Base-by-base conservation (phyloP, 2,888 invertebrate genomes). In the Mythimna vitellina region DNA sequence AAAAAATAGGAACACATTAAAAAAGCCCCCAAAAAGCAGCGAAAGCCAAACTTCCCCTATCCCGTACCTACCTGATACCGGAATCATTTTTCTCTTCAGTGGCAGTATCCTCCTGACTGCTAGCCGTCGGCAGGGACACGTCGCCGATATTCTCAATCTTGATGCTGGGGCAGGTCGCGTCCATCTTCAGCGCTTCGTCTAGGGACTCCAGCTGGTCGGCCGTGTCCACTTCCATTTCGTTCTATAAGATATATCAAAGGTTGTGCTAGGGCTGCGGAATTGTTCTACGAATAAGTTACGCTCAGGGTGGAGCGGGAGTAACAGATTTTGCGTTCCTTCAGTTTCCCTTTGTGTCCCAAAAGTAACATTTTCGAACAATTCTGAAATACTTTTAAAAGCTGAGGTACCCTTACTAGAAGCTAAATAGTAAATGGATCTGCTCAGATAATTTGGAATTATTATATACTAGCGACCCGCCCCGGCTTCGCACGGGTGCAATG, bases 71-170 rank as follows among this genome's bases (percentile, higher is more conserved):
- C 96, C 96, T 96, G 82, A 96, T 96, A 1, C 96, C 96, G 0
- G 96, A 96, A 80, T 96, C 96, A 53, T 96, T 96, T 76, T 95
- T 96, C 90, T 96, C 96, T 76, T 96, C 96, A 3, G 93, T 92
- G 38, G 87, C 92, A 0, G 93, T 91, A 60, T 95, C 95, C 1
- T 96, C 96, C 58, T 93, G 93, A 63, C 93, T 94, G 86, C 92
- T 92, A 1, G 91, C 92, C 65, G 88, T 88, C 0, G 94, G 94
- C 58, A 93, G 81, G 0, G 89, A 82, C 22, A 86, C 88, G 58
- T 95, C 95, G 0, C 93, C 93, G 74, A 92, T 94, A 0, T 91
- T 90, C 66, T 94, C 95, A 9, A 96, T 93, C 86, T 93, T 95
- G 83, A 96, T 95, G 78, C 94, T 94, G 63, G 96, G 95, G 71